phyloP scores from a whole-genome alignment of 2,888 invertebrate genomes.

The Philhelius pedissequus region DNA sequence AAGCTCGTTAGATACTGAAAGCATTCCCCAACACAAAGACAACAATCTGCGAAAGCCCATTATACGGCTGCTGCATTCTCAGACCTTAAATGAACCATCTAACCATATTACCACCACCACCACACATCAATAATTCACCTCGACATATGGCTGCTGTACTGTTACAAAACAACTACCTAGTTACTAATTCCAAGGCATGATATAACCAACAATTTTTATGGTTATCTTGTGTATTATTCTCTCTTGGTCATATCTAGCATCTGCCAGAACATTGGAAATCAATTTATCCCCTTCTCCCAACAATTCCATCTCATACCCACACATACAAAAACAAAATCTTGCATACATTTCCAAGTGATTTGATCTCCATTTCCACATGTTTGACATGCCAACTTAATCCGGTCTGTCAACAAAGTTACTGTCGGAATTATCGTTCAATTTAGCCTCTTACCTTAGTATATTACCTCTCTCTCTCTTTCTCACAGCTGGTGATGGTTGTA shows the following conservation, averaged over 20 bases:
- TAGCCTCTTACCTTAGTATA: not conserved
- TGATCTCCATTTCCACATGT: slow-evolving; percentile 57
- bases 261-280: slow-evolving; percentile 22
- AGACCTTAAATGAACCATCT: slow-evolving; percentile 19
- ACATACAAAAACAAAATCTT: not conserved
- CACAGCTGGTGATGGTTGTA: not conserved
- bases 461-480: not conserved
- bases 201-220: slow-evolving; percentile 53
- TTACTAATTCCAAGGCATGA: slow-evolving; percentile 33
- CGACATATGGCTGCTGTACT: not conserved
- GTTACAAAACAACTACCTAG: not conserved
- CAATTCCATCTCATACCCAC: not conserved
- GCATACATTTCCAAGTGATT: slow-evolving; percentile 49
- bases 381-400: slow-evolving; percentile 65
- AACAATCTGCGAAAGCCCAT: not conserved
- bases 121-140: slow-evolving; percentile 43
- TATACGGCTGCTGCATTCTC: not conserved
- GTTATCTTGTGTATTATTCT: slow-evolving; percentile 10
- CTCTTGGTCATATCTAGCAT: slow-evolving; percentile 12
- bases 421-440: slow-evolving; percentile 64
- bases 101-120: not conserved
- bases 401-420: slow-evolving; percentile 65
- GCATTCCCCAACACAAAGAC: not conserved
- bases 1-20: not conserved
- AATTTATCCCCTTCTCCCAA: slow-evolving; percentile 1